Evolutionary conservation across 2,888 invertebrate genomes (phyloP).

Genomic region (Agapostemon virescens): DNA sequence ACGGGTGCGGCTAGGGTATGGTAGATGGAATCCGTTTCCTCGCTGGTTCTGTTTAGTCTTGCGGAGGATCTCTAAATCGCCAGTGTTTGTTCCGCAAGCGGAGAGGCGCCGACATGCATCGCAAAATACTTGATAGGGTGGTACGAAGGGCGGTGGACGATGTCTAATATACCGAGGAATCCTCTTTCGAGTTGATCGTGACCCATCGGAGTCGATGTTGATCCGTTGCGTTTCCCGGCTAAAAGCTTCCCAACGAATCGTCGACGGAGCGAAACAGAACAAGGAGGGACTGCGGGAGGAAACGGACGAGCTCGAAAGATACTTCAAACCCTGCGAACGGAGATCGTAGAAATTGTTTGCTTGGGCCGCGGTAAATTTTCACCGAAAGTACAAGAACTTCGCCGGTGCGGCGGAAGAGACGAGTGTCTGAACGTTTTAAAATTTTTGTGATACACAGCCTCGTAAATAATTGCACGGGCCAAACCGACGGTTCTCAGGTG

Average conservation of each 20-base stretch:
- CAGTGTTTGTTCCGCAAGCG: conserved; percentile 73
- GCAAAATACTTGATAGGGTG: conserved; percentile 62
- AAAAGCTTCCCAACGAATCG: conserved; percentile 62
- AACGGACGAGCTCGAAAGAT: conserved; percentile 1
- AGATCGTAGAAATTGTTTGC: conserved; percentile 16
- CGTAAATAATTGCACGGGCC: conserved; percentile 26
- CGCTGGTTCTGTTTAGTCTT: conserved; percentile 63
- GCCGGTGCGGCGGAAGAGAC: not conserved
- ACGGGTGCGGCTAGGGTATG: conserved; percentile 27
- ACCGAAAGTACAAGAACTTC: not conserved
- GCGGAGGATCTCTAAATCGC: conserved; percentile 66
- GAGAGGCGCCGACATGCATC: conserved; percentile 69
- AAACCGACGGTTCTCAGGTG: conserved; percentile 9
- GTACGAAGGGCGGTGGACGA: conserved; percentile 23
- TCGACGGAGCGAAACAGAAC: conserved; percentile 41
- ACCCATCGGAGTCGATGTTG: conserved; percentile 61
- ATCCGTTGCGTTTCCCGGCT: conserved; percentile 55
- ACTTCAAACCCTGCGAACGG: not conserved
- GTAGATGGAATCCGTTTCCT: conserved; percentile 62
- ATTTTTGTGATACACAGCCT: conserved; percentile 31
- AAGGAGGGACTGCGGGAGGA: not conserved
- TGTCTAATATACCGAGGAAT: conserved; percentile 57
- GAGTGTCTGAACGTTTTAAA: conserved; percentile 15
- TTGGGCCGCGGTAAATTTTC: conserved; percentile 36
- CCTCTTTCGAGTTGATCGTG: conserved; percentile 62